Evolutionary conservation across 2,888 invertebrate species (phyloP).

Genomic region (Glomeris marginata): DNA sequence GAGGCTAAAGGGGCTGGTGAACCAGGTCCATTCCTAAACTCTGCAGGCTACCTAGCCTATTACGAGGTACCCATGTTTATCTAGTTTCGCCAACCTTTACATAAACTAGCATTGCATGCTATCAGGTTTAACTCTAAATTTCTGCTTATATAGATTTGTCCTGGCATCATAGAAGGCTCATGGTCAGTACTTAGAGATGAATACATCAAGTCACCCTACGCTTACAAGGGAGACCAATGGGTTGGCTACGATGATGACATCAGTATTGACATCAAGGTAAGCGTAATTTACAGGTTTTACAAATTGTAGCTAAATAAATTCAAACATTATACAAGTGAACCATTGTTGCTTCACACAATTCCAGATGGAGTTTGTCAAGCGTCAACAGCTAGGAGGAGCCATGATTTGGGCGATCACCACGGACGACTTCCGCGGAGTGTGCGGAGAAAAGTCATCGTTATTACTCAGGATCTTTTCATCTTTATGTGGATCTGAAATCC

Average conservation of each 20-base stretch:
- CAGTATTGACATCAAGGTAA: slow-evolving; percentile 55
- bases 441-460: slow-evolving; percentile 18
- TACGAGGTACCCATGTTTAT: slow-evolving; percentile 43
- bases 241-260: slow-evolving; percentile 71
- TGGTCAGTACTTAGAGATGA: slow-evolving; percentile 13
- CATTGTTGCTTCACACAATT: slow-evolving; percentile 8
- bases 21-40: slow-evolving; percentile 55
- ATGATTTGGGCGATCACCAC: slow-evolving; percentile 19
- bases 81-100: background rate
- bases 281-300: slow-evolving; percentile 3
- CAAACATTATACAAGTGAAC: too few relatives aligned
- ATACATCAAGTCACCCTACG: slow-evolving; percentile 42
- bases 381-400: slow-evolving; percentile 19
- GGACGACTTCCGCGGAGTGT: slow-evolving; percentile 22
- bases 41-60: slow-evolving; percentile 57
- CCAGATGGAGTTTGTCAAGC: slow-evolving; percentile 24
- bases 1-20: slow-evolving; percentile 55
- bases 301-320: too few relatives aligned
- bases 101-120: background rate
- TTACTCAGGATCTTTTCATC: slow-evolving; percentile 11
- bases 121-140: background rate
- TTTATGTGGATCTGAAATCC: slow-evolving; percentile 3
- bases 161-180: slow-evolving; percentile 9
- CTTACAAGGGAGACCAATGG: slow-evolving; percentile 69
- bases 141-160: slow-evolving; percentile 12